These are phyloP conservation scores for Penaeus japonicus DNA, from an alignment of 1,140 invertebrate species.

Conservation along the genomic window DNA sequence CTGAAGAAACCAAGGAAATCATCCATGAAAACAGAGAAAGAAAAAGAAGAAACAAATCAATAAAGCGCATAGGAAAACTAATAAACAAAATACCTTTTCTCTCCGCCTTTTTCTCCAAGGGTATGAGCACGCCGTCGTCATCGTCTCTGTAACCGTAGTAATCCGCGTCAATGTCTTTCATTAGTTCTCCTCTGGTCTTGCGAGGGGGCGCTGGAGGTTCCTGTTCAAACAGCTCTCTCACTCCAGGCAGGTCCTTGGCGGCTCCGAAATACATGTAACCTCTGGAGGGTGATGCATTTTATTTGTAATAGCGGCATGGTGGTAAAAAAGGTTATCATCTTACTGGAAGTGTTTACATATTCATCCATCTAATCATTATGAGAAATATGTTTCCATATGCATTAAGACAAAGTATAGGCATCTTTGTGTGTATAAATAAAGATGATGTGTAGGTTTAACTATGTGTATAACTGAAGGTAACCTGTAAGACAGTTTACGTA, in stretches of 20 bases:
- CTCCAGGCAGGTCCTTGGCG: conserved; percentile 97
- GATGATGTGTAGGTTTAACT: too few relatives aligned
- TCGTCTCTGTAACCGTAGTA: conserved; percentile 99
- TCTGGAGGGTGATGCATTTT: conserved; percentile 62
- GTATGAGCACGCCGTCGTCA: conserved; percentile 93
- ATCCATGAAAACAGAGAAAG: background rate
- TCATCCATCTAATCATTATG: too few relatives aligned
- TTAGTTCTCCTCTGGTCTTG: conserved; percentile 94
- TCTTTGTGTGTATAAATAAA: too few relatives aligned
- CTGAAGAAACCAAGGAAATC: too few relatives aligned
- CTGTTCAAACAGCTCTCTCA: conserved; percentile 96
- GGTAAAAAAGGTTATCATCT: too few relatives aligned
- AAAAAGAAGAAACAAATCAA: background rate
- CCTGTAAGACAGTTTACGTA: too few relatives aligned
- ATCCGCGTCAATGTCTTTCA: conserved; percentile 97
- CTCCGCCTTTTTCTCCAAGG: conserved; percentile 85
- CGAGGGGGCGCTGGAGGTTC: conserved; percentile 87
- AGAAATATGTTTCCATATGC: too few relatives aligned
- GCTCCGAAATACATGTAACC: conserved; percentile 99
- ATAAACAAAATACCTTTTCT: conserved; percentile 28
- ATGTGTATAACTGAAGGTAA: too few relatives aligned
- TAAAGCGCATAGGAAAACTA: background rate
- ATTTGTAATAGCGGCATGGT: background rate
- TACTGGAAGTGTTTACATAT: too few relatives aligned
- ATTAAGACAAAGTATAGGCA: too few relatives aligned